Evolutionary conservation across 2,888 invertebrate species (phyloP), one percentile per base, ranked within the genome.

Genomic region (Macaria liturata): DNA sequence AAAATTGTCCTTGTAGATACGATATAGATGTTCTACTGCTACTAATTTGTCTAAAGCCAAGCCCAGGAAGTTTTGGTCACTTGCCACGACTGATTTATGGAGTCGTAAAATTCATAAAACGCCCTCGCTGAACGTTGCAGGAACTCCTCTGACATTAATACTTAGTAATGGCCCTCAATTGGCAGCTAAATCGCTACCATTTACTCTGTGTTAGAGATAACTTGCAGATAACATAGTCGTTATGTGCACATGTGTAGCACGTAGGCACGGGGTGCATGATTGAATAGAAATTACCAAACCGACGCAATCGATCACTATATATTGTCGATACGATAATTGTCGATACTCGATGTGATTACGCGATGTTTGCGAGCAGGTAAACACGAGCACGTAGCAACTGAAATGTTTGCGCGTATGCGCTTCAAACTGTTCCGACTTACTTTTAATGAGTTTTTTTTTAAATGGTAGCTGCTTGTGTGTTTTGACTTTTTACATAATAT

Each of bases 71-170:
- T 59, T 57, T 49, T 49, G 54, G 44, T 45, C 66, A 72, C 73
- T 77, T 68, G 62, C 60, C 58, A 64, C 64, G 74, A 74, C 69
- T 69, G 71, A 77, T 85, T 85, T 83, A 82, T 81, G 4, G 77
- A 76, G 69, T 81, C 80, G 73, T 83, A 81, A 85, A 80, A 65
- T 75, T 74, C 75, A 76, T 77, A 77, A 81, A 78, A 72, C 71
- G 76, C 75, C 71, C 74, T 76, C 71, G 72, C 75, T 68, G 71
- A 73, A 71, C 71, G 68, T 79, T 78, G 74, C 72, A 75, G 70
- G 74, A 74, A 72, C 68, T 75, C 73, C 70, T 75, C 74, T 72
- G 70, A 76, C 74, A 79, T 82, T 80, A 78, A 80, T 81, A 80
- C 76, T 74, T 72, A 71, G 73, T 81, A 76, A 81, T 76, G 74